phyloP scores from a whole-genome alignment of 2,113 vertebrate genomes.

The Eptesicus fuscus region DNA sequence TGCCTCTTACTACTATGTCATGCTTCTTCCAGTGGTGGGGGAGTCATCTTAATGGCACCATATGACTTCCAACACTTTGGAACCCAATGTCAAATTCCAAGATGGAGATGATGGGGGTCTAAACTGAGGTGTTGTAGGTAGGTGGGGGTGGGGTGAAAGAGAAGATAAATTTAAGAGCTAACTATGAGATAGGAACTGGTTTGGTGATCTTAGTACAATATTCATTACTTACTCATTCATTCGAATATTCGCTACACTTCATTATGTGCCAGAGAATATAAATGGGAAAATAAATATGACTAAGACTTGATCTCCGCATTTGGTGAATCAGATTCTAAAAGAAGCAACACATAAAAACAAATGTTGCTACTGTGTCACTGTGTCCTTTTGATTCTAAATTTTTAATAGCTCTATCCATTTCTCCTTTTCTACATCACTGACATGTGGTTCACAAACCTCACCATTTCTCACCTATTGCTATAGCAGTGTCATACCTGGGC shows the following conservation, averaged over 20 bases:
- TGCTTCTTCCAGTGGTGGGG: neutral
- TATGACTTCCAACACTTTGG: neutral
- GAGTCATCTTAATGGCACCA: neutral
- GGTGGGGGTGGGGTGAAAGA: neutral
- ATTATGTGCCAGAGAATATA: neutral
- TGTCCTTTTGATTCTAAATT: neutral
- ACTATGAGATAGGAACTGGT: neutral
- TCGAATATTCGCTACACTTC: neutral
- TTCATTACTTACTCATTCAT: neutral
- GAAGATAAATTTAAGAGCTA: neutral
- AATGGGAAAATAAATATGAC: neutral
- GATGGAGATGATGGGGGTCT: neutral
- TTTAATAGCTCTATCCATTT: neutral
- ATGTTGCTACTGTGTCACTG: neutral
- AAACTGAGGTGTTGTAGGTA: neutral
- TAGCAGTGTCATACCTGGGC: neutral
- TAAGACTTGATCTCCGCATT: neutral
- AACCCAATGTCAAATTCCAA: neutral
- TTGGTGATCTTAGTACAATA: neutral
- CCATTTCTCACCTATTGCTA: neutral
- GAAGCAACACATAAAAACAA: neutral
- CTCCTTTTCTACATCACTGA: neutral
- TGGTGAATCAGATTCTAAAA: neutral
- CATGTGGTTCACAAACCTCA: neutral
- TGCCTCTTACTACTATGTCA: neutral